phyloP scores from a whole-genome alignment of 2,888 invertebrate genomes.

The Lochmaea capreae region DNA sequence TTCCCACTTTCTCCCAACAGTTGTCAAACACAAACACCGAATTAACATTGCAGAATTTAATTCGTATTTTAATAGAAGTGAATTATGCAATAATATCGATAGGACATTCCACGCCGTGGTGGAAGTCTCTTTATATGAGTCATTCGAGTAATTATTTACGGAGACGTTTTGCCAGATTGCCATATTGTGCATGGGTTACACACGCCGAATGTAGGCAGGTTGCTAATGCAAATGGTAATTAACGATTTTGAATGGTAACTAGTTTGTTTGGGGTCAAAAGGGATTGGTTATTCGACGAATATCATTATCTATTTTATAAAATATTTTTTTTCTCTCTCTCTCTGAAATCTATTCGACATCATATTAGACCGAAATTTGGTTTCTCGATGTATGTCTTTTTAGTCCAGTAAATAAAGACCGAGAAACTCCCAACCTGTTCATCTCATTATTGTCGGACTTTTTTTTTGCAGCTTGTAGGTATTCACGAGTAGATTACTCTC shows the following conservation, averaged over 20 bases:
- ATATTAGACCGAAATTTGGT: neutral
- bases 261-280: conserved; percentile 19
- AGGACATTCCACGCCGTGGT: conserved; percentile 14
- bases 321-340: neutral
- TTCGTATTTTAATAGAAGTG: conserved; percentile 14
- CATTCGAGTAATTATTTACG: conserved; percentile 19
- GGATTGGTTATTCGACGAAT: conserved; percentile 8
- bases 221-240: conserved; percentile 9
- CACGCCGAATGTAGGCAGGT: conserved; percentile 27
- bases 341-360: neutral
- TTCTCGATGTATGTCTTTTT: neutral
- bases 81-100: conserved; percentile 20
- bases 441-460: too few relatives aligned
- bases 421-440: too few relatives aligned
- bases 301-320: neutral
- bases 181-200: conserved; percentile 7
- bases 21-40: neutral
- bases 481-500: too few relatives aligned
- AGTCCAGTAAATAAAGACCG: too few relatives aligned
- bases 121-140: conserved; percentile 3
- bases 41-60: conserved; percentile 21
- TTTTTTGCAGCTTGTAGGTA: too few relatives aligned
- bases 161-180: conserved; percentile 15
- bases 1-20: neutral
- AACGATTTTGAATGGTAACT: conserved; percentile 9